Percentiles rank a stretch among this genome's conserved stretches.
Evolutionary conservation across 2,113 vertebrate genomes (phyloP).

Genomic region (Ibidorhyncha struthersii): DNA sequence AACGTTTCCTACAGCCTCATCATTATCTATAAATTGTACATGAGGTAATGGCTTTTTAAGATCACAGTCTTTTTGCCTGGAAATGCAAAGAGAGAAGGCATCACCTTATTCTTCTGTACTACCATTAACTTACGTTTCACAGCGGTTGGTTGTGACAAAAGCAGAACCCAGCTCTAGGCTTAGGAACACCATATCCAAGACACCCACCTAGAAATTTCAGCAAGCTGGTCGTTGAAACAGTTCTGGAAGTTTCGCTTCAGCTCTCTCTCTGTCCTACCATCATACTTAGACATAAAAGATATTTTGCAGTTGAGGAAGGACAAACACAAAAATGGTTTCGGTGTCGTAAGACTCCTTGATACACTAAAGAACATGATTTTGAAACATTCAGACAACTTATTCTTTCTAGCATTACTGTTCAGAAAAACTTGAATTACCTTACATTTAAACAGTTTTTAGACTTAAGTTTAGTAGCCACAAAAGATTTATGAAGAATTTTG

Average conservation of each 20-base stretch:
- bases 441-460: background rate
- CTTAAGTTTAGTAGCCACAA: background rate
- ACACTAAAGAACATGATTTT: background rate
- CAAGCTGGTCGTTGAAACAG: background rate
- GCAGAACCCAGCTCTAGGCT: background rate
- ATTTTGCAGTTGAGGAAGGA: background rate
- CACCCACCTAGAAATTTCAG: background rate
- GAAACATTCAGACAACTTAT: background rate
- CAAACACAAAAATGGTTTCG: background rate
- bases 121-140: background rate
- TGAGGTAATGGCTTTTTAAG: background rate
- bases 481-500: background rate
- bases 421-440: background rate
- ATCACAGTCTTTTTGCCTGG: background rate
- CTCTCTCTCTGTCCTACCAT: background rate
- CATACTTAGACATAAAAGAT: background rate
- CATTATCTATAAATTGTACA: background rate
- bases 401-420: background rate
- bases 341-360: accelerated
- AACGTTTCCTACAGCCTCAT: background rate
- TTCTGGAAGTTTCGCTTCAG: background rate
- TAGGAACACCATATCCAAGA: background rate
- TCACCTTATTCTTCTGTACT: background rate
- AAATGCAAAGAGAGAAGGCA: background rate
- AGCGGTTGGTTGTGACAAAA: background rate